Evolutionary conservation across 2,888 invertebrate genomes (phyloP).

Genomic region (Exocentrus adspersus): DNA sequence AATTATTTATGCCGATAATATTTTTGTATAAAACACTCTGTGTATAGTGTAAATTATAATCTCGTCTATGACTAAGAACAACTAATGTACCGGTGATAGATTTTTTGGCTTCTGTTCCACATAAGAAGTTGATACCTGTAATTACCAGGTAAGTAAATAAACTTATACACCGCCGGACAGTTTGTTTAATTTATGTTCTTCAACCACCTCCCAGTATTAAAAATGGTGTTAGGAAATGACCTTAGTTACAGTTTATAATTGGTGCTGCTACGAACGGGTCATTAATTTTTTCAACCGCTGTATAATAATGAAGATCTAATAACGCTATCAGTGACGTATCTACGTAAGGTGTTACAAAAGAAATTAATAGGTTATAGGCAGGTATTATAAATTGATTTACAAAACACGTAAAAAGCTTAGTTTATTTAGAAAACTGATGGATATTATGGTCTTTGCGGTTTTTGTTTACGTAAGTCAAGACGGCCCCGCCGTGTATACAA

Average conservation of each 20-base stretch:
- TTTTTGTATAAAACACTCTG: no score
- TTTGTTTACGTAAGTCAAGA: not conserved
- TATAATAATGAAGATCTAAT: conserved; percentile 3
- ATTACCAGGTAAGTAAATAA: not conserved
- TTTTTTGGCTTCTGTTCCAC: not conserved
- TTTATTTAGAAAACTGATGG: not conserved
- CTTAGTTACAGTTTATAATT: not conserved
- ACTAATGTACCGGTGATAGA: not conserved
- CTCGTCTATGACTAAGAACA: not conserved
- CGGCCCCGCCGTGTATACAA: not conserved
- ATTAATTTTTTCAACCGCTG: not conserved
- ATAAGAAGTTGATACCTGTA: not conserved
- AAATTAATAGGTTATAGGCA: not conserved
- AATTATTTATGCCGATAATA: no score
- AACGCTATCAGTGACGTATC: not conserved
- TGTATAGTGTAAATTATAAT: not conserved
- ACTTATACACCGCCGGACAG: not conserved
- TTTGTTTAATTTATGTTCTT: no score
- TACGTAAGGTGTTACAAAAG: not conserved
- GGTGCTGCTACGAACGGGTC: not conserved
- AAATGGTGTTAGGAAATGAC: not conserved
- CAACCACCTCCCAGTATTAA: not conserved
- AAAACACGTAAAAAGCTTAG: not conserved
- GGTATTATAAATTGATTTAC: not conserved
- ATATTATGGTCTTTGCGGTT: not conserved